These are phyloP conservation scores for Platanista minor DNA, from an alignment of 2,113 vertebrate species.

Conservation along the genomic window DNA sequence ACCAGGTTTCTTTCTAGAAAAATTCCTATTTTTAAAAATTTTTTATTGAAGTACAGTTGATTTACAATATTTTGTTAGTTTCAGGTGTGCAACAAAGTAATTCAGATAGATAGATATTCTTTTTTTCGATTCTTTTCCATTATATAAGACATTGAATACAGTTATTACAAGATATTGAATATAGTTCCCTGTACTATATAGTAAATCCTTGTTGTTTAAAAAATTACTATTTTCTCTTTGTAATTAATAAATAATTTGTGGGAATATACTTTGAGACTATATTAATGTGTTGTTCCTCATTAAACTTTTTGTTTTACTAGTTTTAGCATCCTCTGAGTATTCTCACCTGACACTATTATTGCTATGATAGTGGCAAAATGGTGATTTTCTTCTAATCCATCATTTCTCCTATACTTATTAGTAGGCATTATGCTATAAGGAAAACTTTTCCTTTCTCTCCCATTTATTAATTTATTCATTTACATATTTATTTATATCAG, in stretches of 20 bases:
- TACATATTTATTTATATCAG: neutral
- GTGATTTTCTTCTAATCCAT: neutral
- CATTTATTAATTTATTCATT: neutral
- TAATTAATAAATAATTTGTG: neutral
- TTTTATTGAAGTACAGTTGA: too few relatives aligned
- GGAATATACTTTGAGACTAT: neutral
- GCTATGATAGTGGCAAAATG: neutral
- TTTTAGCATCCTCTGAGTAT: neutral
- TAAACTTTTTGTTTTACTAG: neutral
- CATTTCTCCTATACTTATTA: neutral
- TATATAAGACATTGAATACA: too few relatives aligned
- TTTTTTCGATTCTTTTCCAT: too few relatives aligned
- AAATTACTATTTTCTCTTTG: neutral
- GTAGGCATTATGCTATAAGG: neutral
- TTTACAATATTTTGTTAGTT: too few relatives aligned
- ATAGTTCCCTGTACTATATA: too few relatives aligned
- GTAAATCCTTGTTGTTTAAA: too few relatives aligned
- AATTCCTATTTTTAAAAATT: neutral
- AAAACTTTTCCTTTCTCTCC: neutral
- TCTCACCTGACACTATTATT: neutral
- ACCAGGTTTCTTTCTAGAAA: neutral
- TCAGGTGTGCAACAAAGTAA: too few relatives aligned
- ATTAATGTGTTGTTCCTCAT: neutral
- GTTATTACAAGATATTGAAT: too few relatives aligned
- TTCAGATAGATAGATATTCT: too few relatives aligned